Evolutionary conservation across 2,888 invertebrate species (phyloP).

Genomic region (Maniola hyperantus): DNA sequence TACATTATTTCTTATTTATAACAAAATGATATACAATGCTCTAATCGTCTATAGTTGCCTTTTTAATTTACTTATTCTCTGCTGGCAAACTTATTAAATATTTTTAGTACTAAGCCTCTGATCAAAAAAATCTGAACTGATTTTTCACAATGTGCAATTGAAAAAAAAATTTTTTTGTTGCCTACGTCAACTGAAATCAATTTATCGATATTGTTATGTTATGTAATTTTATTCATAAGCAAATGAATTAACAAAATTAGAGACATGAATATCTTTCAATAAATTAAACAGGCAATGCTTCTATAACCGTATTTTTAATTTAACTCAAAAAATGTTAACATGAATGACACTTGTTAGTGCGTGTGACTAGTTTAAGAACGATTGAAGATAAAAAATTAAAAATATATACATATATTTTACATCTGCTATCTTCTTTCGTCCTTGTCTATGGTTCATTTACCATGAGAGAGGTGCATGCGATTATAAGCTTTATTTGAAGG

Average conservation of each 20-base stretch:
- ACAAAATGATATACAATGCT: conserved; percentile 42
- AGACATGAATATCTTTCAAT: neutral
- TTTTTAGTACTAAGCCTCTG: neutral
- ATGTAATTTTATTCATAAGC: neutral
- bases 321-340: conserved; percentile 55
- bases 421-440: conserved; percentile 48
- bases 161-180: neutral
- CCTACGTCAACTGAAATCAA: neutral
- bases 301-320: conserved; percentile 22
- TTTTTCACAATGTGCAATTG: neutral
- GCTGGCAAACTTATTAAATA: neutral
- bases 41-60: conserved; percentile 39
- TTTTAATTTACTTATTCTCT: conserved; percentile 30
- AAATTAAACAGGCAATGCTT: conserved; percentile 25
- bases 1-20: conserved; percentile 42
- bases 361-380: conserved; percentile 64
- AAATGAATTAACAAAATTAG: neutral
- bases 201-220: neutral
- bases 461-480: conserved; percentile 65
- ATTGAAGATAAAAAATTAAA: conserved; percentile 44
- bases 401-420: neutral
- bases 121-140: neutral
- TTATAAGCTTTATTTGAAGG: conserved; percentile 69
- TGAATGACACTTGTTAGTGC: conserved; percentile 73
- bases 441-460: conserved; percentile 54